A percentile compares a stretch with the other conserved stretches of the same genome.
Conservation (phyloP, 1,140 invertebrate species). For the Conus ventricosus region DNA sequence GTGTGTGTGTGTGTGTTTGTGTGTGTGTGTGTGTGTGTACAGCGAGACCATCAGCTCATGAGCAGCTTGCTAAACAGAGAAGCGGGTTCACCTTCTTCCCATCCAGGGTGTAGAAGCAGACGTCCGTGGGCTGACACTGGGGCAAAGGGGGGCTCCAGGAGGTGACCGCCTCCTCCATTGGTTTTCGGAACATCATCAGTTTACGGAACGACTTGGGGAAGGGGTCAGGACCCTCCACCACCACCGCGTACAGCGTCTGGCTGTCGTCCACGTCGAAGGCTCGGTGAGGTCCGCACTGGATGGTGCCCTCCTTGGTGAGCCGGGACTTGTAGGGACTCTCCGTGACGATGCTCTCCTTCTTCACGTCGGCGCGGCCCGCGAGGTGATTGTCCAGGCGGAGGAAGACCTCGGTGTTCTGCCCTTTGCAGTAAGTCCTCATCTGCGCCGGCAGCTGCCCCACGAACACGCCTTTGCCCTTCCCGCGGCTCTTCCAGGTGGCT, state of each 20-base stretch:
- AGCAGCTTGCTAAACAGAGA: too few relatives aligned
- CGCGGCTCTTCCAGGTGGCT: constrained; percentile 7
- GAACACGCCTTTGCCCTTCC: constrained; percentile 1
- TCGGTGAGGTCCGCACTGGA: not conserved
- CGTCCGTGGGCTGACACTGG: not conserved
- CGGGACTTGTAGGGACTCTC: constrained; percentile 10
- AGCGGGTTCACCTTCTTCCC: not conserved
- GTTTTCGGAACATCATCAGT: not conserved
- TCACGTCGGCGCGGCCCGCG: not conserved
- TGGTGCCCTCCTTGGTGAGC: not conserved
- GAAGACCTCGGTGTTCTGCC: not conserved
- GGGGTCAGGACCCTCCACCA: not conserved
- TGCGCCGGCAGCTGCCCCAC: not conserved
- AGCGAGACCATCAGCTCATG: too few relatives aligned
- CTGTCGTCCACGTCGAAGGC: not conserved
- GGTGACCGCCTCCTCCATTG: not conserved
- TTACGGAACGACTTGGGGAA: not conserved
- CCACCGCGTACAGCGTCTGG: not conserved
- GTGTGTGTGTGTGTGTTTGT: too few relatives aligned
- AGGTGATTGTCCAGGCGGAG: constrained; percentile 8
- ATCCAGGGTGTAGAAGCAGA: not conserved
- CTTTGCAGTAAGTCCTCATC: constrained; percentile 8
- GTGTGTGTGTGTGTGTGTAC: too few relatives aligned
- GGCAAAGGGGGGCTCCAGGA: not conserved
- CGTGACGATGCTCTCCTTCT: not conserved